Conservation (phyloP, 2,113 vertebrate genomes). For the cat (Felis catus) region F.catus_Fca126_mat1.0 CM031415.1:84265501-84266000, state of each 20-base stretch:
- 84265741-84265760: neutral
- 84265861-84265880: neutral
- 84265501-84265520: no score
- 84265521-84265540: no score
- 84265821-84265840: neutral
- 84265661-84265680: neutral
- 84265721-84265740: neutral
- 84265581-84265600: neutral
- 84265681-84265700: neutral
- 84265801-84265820: neutral
- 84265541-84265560: neutral
- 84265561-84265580: neutral
- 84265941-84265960: no score
- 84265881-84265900: no score
- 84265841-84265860: neutral
- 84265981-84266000: no score
- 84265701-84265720: neutral
- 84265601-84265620: neutral
- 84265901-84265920: no score
- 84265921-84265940: no score
- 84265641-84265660: neutral
- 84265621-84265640: neutral
- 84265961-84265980: no score
- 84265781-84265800: neutral
- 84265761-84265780: neutral